Base-by-base conservation (phyloP, 2,797 vertebrate genomes). In the Microtus californicus region DNA sequence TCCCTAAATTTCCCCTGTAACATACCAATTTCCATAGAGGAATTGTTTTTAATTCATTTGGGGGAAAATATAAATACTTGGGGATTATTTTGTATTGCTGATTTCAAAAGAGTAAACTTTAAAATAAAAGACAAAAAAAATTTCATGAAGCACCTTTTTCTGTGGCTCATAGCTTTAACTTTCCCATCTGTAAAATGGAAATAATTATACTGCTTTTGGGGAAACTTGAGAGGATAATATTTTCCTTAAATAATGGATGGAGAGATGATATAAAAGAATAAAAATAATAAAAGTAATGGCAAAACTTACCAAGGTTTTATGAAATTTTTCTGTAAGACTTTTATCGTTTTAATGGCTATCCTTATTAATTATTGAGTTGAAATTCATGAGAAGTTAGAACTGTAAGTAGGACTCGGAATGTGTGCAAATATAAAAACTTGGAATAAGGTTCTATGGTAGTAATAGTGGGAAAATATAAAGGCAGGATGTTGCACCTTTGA, bases 181-280 rank as follows among this genome's bases (percentile, higher is more conserved):
- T 97, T 94, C 89, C 80, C 91, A 90, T 93, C 97, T 94, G 92
- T 94, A 91, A 82, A 98, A 94, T 96, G 95, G 96, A 94, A 31
- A 73, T 89, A 48, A 86, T 90, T 67, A 54, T 63, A 59, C 31
- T 82, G 77, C 14, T 29, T 56, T 43, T 74, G 3, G 61, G 54
- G 13, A 73, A 95, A 5, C 54, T 95, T 73, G 74, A 77, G 37
- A 91, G 29, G 56, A 86, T 23, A 3, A 4, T 93, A 29, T 45
- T 87, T 43, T 5, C 67, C 69, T 91, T 85, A 90, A 91, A 67
- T 9, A 48, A 93, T 45, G 27, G 87, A 27, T 0, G 6, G 65
- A 79, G 63, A 93, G 34, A 4, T 31, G 1, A 4, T 0, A 94
- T 87, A 48, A 93, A 93, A 94, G 65, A 76, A 13, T 19, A 89